Evolutionary conservation across 64 coral and sea anemone genomes (phyloP).

Genomic region (Astreopora myriophthalma): DNA sequence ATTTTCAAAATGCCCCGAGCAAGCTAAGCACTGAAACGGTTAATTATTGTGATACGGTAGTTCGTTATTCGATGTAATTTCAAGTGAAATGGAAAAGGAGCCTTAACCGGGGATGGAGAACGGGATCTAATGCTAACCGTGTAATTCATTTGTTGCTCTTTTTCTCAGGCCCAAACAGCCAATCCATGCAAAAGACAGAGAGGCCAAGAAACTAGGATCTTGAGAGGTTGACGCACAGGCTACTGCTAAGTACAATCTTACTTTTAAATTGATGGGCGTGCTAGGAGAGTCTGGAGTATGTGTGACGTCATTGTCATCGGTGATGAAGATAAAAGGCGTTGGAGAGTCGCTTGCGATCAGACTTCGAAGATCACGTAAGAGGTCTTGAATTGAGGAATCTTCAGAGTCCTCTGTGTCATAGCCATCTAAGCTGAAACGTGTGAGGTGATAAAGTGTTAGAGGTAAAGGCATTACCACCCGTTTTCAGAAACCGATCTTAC

Average conservation of each 20-base stretch:
- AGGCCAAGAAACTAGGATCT: not conserved
- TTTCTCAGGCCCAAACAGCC: not conserved
- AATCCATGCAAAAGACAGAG: not conserved
- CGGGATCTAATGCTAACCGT: too few species aligned
- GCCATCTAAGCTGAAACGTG: conserved; percentile 11
- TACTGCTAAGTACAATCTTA: conserved; percentile 1
- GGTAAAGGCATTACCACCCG: not conserved
- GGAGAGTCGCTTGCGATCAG: not conserved
- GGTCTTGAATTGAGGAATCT: not conserved
- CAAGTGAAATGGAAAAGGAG: too few species aligned
- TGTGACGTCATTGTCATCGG: conserved; percentile 36
- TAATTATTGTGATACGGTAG: too few species aligned
- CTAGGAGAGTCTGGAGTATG: not conserved
- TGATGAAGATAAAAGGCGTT: conserved; percentile 10
- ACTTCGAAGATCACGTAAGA: not conserved
- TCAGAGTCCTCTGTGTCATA: not conserved
- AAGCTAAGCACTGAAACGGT: too few species aligned
- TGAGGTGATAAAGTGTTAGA: not conserved
- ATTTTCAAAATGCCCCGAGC: too few species aligned
- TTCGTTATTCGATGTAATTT: too few species aligned
- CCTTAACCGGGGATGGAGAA: too few species aligned
- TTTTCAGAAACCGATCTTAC: too few species aligned
- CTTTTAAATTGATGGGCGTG: not conserved
- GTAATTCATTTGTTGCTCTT: too few species aligned
- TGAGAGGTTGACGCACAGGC: not conserved